These are phyloP conservation scores for Tuberolachnus salignus DNA, from an alignment of 2,888 invertebrate species.

Conservation along the genomic window DNA sequence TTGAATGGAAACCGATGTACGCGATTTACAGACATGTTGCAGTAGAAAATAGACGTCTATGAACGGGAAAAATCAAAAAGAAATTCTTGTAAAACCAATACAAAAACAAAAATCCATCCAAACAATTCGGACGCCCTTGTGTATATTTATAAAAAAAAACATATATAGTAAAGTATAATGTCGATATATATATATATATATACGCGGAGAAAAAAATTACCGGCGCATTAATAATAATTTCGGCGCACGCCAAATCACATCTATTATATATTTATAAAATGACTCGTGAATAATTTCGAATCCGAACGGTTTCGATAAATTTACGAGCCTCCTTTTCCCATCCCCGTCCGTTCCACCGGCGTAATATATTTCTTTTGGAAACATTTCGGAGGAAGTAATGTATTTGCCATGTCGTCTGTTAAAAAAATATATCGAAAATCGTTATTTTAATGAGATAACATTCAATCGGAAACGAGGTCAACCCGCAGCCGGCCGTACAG, in stretches of 20 bases:
- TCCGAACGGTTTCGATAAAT: not conserved
- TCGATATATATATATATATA: too few species aligned
- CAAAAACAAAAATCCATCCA: too few species aligned
- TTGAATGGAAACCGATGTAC: too few species aligned
- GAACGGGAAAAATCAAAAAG: too few species aligned
- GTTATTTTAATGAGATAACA: slow-evolving; percentile 13
- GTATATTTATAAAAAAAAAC: too few species aligned
- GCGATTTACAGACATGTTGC: too few species aligned
- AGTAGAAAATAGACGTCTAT: too few species aligned
- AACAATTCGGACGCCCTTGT: too few species aligned
- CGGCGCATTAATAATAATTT: not conserved
- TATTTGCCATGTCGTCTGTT: not conserved
- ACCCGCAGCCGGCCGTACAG: not conserved
- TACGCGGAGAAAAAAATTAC: not conserved
- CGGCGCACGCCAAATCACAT: not conserved
- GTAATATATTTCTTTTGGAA: not conserved
- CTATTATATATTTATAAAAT: slow-evolving; percentile 1
- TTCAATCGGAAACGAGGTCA: slow-evolving; percentile 22
- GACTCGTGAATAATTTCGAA: not conserved
- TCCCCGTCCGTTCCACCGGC: too few species aligned
- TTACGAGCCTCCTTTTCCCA: not conserved
- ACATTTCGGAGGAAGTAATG: slow-evolving; percentile 5
- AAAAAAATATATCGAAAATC: slow-evolving; percentile 16
- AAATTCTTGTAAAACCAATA: too few species aligned
- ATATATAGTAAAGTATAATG: too few species aligned